These are phyloP conservation scores for Apotomis betuletana DNA, from an alignment of 2,888 invertebrate genomes.

Conservation along the genomic window DNA sequence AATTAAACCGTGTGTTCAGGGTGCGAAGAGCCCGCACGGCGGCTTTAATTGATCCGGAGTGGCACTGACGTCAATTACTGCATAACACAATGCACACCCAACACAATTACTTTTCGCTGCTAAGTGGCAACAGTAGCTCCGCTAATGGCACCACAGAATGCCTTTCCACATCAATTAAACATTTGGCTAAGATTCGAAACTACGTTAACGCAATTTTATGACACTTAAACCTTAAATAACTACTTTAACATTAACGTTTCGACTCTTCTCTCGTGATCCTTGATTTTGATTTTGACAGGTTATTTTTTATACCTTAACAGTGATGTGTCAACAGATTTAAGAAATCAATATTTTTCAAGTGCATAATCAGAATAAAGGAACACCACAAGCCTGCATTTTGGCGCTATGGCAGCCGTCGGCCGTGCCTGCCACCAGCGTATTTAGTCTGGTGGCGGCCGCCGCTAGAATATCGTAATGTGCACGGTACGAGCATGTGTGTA, in stretches of 20 bases:
- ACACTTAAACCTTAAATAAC: not conserved
- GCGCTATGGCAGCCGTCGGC: slow-evolving; percentile 11
- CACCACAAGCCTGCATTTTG: slow-evolving; percentile 20
- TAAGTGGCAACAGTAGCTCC: slow-evolving; percentile 30
- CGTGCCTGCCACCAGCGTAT: not conserved
- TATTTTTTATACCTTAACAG: slow-evolving; percentile 3
- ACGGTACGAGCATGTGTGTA: slow-evolving; percentile 35
- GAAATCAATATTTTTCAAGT: slow-evolving; percentile 13
- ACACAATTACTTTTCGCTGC: slow-evolving; percentile 23
- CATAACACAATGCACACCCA: slow-evolving; percentile 16
- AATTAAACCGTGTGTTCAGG: slow-evolving; percentile 7
- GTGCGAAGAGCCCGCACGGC: slow-evolving; percentile 22
- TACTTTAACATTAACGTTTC: not conserved
- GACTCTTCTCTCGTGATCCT: slow-evolving; percentile 28
- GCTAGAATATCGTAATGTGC: slow-evolving; percentile 22
- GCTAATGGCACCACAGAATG: slow-evolving; percentile 19
- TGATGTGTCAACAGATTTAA: not conserved
- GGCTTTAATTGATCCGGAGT: slow-evolving; percentile 34
- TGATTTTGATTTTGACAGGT: slow-evolving; percentile 29
- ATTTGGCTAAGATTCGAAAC: slow-evolving; percentile 24
- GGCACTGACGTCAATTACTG: slow-evolving; percentile 18
- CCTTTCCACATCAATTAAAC: slow-evolving; percentile 23
- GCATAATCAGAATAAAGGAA: slow-evolving; percentile 31
- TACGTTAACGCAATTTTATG: not conserved
- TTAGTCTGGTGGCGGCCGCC: slow-evolving; percentile 9